Percentiles rank a stretch among this genome's conserved stretches.
phyloP scores from a whole-genome alignment of 92 coral and sea anemone species.

The Porites divaricata region DNA sequence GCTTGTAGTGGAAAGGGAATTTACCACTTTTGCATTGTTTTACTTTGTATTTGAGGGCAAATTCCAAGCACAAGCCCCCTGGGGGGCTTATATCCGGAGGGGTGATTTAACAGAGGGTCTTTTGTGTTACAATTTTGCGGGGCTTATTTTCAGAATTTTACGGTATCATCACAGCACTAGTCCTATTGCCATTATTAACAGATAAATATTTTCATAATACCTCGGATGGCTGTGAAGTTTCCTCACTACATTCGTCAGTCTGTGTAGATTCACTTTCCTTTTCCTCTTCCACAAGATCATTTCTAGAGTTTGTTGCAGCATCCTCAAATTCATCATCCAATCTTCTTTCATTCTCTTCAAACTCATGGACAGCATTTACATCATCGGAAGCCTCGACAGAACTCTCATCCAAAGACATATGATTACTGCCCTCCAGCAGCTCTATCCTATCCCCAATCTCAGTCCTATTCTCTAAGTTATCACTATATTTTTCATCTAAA shows the following conservation, averaged over 20 bases:
- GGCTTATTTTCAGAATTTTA: no score
- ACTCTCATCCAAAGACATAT: neutral
- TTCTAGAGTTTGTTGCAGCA: neutral
- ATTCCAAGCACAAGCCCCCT: no score
- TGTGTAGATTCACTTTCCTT: neutral
- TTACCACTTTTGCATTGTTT: no score
- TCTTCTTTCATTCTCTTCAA: constrained; percentile 42
- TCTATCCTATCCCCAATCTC: neutral
- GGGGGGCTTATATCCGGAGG: no score
- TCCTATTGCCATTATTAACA: no score
- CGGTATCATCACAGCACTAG: no score
- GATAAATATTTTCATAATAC: no score
- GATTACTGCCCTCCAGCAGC: neutral
- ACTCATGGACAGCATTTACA: neutral
- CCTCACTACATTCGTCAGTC: neutral
- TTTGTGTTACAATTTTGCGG: no score
- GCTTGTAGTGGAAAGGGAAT: no score
- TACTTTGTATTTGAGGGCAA: no score
- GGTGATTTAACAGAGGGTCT: no score
- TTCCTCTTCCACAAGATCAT: neutral
- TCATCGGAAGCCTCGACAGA: neutral
- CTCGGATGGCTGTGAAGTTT: no score
- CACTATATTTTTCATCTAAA: neutral
- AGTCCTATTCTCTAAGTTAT: constrained; percentile 17
- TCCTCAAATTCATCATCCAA: constrained; percentile 20